A percentile compares a stretch with the other conserved stretches of the same genome.
These are phyloP conservation scores for Caenorhabditis sinica DNA, from an alignment of 2,888 invertebrate species.

Conservation along the genomic window DNA sequence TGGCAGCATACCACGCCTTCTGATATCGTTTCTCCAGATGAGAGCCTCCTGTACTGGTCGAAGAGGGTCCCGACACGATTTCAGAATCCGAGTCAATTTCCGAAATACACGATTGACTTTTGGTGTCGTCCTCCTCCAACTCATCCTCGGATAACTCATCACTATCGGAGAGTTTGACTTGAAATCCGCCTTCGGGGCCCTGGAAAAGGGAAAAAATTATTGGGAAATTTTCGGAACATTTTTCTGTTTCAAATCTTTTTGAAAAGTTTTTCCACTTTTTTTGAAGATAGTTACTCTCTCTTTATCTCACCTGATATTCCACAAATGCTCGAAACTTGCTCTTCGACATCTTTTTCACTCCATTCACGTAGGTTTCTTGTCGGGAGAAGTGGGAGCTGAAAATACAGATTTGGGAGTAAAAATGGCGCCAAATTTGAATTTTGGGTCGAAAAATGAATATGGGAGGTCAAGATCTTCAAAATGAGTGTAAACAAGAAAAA, in stretches of 20 bases:
- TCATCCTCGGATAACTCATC: slow-evolving; percentile 82
- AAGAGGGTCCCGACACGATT: slow-evolving; percentile 47
- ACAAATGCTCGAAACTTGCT: slow-evolving; percentile 81
- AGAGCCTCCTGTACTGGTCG: neutral
- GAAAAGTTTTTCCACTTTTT: neutral
- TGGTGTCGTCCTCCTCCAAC: slow-evolving; percentile 79
- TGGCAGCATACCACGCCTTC: slow-evolving; percentile 85
- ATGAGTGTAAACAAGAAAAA: neutral
- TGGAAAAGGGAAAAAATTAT: slow-evolving; percentile 31
- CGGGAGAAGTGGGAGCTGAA: slow-evolving; percentile 77
- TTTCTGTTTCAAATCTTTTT: slow-evolving; percentile 3
- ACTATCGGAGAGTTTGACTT: slow-evolving; percentile 80
- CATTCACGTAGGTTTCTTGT: slow-evolving; percentile 82
- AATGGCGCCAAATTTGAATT: too few relatives aligned
- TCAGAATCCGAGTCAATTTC: slow-evolving; percentile 71
- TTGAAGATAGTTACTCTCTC: neutral
- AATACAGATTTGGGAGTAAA: neutral
- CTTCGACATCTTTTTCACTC: slow-evolving; percentile 77
- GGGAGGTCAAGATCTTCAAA: neutral
- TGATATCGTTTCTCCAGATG: slow-evolving; percentile 74
- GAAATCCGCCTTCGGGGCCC: slow-evolving; percentile 81
- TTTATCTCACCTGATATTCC: slow-evolving; percentile 74
- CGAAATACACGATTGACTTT: slow-evolving; percentile 59
- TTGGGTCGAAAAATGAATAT: neutral
- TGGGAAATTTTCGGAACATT: neutral